These are phyloP conservation scores for Epistrophella euchroma DNA, from an alignment of 2,888 invertebrate species.

Conservation along the genomic window DNA sequence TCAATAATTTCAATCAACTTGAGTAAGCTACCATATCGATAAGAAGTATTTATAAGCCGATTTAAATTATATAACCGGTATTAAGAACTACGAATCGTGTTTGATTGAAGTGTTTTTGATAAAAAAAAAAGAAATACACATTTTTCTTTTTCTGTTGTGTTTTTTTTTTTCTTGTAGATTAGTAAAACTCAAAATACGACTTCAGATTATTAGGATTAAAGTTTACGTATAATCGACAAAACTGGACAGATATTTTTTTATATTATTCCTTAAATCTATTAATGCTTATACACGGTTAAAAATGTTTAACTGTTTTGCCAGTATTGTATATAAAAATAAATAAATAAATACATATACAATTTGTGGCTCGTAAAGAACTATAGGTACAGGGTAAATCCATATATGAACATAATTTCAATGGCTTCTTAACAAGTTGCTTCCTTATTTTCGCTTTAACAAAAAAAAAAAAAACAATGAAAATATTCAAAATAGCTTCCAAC, in stretches of 20 bases:
- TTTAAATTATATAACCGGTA: slow-evolving; percentile 5
- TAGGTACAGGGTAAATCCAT: too few relatives aligned
- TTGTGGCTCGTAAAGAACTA: too few relatives aligned
- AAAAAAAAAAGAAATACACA: background rate
- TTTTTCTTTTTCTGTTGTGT: background rate
- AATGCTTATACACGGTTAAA: background rate
- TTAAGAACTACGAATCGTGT: background rate
- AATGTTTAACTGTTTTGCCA: background rate
- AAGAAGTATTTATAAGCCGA: background rate
- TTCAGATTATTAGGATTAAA: background rate
- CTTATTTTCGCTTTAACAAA: too few relatives aligned
- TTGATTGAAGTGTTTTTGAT: background rate
- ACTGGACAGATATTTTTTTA: background rate
- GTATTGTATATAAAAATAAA: too few relatives aligned
- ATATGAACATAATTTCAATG: too few relatives aligned
- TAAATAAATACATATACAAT: too few relatives aligned
- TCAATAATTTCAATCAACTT: background rate
- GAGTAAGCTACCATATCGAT: background rate
- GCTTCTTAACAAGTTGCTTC: too few relatives aligned
- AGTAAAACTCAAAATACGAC: background rate
- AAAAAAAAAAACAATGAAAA: too few relatives aligned
- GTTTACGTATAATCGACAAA: background rate
- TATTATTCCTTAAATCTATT: background rate
- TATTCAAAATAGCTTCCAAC: too few relatives aligned
- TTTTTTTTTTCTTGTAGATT: background rate